phyloP scores from a whole-genome alignment of 2,113 vertebrate species.

The Carassius carassius region DNA sequence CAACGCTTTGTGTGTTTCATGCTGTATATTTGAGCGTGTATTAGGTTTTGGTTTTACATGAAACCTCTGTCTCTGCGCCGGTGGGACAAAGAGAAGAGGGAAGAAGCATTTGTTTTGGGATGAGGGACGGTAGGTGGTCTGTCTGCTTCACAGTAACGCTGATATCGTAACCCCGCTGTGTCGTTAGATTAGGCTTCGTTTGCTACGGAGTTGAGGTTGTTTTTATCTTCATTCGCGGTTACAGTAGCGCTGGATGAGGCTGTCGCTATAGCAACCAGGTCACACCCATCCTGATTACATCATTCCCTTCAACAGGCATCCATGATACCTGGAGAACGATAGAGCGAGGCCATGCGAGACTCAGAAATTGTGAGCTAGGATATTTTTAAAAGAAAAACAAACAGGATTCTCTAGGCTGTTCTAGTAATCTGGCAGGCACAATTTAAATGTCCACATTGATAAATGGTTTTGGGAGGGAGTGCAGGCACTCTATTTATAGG shows the following conservation, averaged over 20 bases:
- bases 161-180: constrained; percentile 29
- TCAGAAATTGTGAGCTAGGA: background rate
- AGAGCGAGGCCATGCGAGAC: constrained; percentile 42
- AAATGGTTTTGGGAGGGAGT: background rate
- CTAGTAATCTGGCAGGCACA: background rate
- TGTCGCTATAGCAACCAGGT: constrained; percentile 73
- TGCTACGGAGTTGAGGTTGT: constrained; percentile 40
- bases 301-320: constrained; percentile 61
- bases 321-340: constrained; percentile 59
- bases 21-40: background rate
- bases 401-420: background rate
- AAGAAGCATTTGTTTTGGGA: constrained; percentile 30
- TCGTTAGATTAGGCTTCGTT: background rate
- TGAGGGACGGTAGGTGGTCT: background rate
- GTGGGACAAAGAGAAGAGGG: constrained; percentile 23
- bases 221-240: constrained; percentile 30
- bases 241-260: constrained; percentile 54
- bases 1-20: constrained; percentile 8
- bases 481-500: background rate
- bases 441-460: background rate
- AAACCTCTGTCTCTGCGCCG: background rate
- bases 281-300: constrained; percentile 74
- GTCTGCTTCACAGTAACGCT: constrained; percentile 56
- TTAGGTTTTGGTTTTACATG: background rate
- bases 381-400: background rate